Base-by-base conservation (phyloP, 30 jellyfish, hydroid and myxozoan species). In the Calvadosia cruxmelitensis region DNA sequence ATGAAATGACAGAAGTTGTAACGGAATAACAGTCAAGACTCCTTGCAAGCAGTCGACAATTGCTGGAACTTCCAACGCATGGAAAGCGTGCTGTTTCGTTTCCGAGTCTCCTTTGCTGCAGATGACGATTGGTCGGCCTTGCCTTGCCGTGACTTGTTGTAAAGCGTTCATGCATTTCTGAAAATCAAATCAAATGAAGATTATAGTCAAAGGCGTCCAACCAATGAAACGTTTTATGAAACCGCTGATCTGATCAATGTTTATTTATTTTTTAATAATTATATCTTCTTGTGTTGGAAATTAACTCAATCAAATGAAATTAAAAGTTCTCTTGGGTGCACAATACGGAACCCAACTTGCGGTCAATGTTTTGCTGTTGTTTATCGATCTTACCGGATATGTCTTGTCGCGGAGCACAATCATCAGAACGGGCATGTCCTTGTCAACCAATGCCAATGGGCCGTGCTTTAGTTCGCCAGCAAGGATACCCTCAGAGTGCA, bases 381-480 rank as follows among this genome's bases (percentile, higher is more conserved):
- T n/a, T n/a, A n/a, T n/a, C n/a, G n/a, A n/a, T 5, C 94, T 70
- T 72, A 84, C 96, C 5, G 93, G 84, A 63, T 73, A 81, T 30
- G 96, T 86, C 52, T 93, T 84, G 77, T 85, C 96, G 34, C 82
- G 76, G 79, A 86, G 81, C 1, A 91, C 99, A 63, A 84, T 85
- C 96, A 84, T 84, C 57, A 93, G 89, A 10, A 93, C 96, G 1
- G 96, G 96, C 99, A 93, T 93, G 42, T 93, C 94, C 68, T 84
- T 82, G 48, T 93, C 99, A 25, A 93, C 99, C 12, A 93, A 76
- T 1, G 99, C 99, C 81, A 93, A 67, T 27, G 99, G 96, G 29
- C 99, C 99, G 69, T 93, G 99, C 69, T 93, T 93, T 31, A 93
- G 78, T 73, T 93, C 99, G 0, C 99, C 99, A 28, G 99, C 95